Evolutionary conservation across 2,797 vertebrate species (phyloP).

Genomic region (Myotis planiceps): DNA sequence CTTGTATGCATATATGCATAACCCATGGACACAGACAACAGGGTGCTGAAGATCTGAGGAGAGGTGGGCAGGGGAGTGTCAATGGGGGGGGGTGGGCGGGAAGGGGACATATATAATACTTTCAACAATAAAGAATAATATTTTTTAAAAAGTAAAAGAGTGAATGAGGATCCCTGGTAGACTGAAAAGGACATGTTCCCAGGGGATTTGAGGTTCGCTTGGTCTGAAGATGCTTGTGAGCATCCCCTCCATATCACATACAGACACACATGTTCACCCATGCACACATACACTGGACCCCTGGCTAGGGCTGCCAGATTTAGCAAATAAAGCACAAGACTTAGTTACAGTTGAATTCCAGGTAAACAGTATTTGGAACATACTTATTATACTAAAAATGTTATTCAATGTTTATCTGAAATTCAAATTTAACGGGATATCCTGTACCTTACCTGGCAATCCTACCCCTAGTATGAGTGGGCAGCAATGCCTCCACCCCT

Average conservation of each 20-base stretch:
- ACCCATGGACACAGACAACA: no score
- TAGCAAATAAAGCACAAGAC: neutral
- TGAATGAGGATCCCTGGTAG: neutral
- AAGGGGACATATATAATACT: no score
- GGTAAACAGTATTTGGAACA: neutral
- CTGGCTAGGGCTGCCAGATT: neutral
- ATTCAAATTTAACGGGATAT: neutral
- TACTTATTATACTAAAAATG: neutral
- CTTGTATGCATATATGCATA: no score
- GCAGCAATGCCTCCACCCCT: neutral
- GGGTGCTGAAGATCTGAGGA: no score
- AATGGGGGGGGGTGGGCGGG: no score
- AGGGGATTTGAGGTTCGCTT: neutral
- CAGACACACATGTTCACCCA: neutral
- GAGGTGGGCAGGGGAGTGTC: no score
- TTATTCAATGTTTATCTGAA: neutral
- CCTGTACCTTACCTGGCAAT: neutral
- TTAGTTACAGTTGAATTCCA: neutral
- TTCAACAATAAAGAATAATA: no score
- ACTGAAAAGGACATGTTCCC: neutral
- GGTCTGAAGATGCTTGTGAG: neutral
- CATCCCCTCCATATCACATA: neutral
- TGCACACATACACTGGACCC: neutral
- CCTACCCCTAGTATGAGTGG: neutral
- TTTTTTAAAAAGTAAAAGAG: neutral